These are phyloP conservation scores for Dasysyrphus albostriatus DNA, from an alignment of 2,888 invertebrate genomes.

Conservation along the genomic window DNA sequence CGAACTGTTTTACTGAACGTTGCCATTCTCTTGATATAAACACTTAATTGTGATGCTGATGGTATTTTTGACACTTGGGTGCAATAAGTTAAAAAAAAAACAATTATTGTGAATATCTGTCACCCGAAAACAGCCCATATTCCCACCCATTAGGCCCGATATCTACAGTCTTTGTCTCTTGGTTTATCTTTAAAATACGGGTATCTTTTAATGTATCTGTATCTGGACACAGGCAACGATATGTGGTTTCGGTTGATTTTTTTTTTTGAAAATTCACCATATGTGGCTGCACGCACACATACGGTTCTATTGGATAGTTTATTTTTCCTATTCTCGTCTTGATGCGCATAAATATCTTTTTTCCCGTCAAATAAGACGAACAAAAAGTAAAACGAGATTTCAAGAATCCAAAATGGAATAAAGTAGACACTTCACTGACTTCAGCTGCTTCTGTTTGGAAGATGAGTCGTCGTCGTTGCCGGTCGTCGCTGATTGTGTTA, in stretches of 20 bases:
- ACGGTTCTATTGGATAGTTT: constrained; percentile 54
- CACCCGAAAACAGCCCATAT: constrained; percentile 42
- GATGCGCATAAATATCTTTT: constrained; percentile 71
- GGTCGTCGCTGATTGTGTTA: constrained; percentile 9
- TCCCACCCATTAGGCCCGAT: constrained; percentile 2
- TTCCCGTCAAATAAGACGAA: constrained; percentile 48
- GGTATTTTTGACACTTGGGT: constrained; percentile 53
- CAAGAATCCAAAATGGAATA: constrained; percentile 69
- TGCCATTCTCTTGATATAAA: constrained; percentile 6
- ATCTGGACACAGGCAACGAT: constrained; percentile 52
- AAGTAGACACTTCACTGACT: constrained; percentile 70
- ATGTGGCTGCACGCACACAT: constrained; percentile 57
- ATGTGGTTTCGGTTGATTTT: constrained; percentile 25
- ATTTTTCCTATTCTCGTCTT: constrained; percentile 68
- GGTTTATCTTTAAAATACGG: not conserved
- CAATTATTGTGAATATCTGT: constrained; percentile 59
- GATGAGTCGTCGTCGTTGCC: constrained; percentile 40
- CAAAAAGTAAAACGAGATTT: constrained; percentile 42
- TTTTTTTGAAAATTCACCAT: constrained; percentile 47
- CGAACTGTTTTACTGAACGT: constrained; percentile 3
- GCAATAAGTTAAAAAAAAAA: constrained; percentile 38
- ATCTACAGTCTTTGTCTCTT: constrained; percentile 43
- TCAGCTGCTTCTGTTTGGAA: constrained; percentile 65
- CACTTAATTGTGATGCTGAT: constrained; percentile 2
- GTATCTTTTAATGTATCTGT: not conserved